Evolutionary conservation across 1,140 invertebrate species (phyloP).

Genomic region (Nephila pilipes): DNA sequence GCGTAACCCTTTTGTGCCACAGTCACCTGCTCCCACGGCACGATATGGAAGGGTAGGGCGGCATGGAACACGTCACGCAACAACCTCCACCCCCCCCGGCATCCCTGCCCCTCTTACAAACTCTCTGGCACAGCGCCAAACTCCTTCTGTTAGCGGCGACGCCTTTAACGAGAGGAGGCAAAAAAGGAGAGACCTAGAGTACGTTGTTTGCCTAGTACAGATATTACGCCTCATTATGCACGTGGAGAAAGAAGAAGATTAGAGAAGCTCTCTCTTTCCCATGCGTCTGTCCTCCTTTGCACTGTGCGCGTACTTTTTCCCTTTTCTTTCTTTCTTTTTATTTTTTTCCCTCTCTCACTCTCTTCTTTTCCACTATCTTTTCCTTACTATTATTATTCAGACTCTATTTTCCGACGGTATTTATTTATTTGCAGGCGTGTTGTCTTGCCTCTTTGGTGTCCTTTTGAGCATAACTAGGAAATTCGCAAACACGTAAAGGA

Average conservation of each 20-base stretch:
- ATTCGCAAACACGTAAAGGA: conserved; percentile 55
- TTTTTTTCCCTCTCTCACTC: background rate
- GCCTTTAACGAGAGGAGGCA: conserved; percentile 74
- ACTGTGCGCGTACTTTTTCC: background rate
- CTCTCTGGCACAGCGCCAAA: conserved; percentile 66
- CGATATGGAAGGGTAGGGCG: conserved; percentile 49
- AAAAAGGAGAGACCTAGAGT: conserved; percentile 47
- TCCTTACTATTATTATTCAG: conserved; percentile 70
- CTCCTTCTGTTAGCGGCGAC: conserved; percentile 76
- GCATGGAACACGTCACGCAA: conserved; percentile 60
- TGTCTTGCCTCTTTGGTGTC: conserved; percentile 71
- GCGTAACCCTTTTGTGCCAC: conserved; percentile 76
- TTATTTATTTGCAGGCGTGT: conserved; percentile 71
- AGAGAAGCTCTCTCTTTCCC: background rate
- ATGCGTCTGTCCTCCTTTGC: conserved; percentile 34
- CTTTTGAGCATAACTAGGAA: conserved; percentile 67
- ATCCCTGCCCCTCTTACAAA: background rate
- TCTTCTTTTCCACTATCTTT: conserved; percentile 45
- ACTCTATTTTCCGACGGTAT: conserved; percentile 69
- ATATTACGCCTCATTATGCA: conserved; percentile 77
- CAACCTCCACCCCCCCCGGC: conserved; percentile 23
- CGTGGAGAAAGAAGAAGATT: conserved; percentile 44
- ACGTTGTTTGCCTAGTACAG: conserved; percentile 76
- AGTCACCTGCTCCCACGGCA: conserved; percentile 74
- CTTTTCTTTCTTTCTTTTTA: background rate